Percentiles rank a stretch among this genome's conserved stretches.
Conservation (phyloP, 1,140 invertebrate genomes). For the Drosophila repletoides region DNA sequence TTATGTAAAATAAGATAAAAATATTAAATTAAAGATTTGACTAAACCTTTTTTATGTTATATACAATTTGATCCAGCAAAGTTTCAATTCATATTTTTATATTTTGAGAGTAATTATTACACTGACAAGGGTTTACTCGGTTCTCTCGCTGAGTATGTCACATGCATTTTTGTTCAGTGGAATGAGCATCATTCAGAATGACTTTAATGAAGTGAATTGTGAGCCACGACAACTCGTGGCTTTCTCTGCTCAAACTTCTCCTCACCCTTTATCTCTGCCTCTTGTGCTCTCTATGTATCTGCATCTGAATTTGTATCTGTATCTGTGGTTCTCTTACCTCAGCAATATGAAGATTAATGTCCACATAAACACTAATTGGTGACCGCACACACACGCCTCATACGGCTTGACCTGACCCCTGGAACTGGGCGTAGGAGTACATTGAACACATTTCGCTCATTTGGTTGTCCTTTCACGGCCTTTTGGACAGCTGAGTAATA, state of each 20-base stretch:
- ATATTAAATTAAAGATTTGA: no score
- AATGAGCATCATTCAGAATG: no score
- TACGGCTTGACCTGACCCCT: neutral
- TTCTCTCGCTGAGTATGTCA: no score
- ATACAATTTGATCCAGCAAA: no score
- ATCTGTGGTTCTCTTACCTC: neutral
- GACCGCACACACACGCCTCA: constrained; percentile 16
- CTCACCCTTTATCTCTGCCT: neutral
- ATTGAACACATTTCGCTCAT: neutral
- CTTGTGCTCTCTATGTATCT: neutral
- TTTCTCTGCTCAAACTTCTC: neutral
- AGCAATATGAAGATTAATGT: constrained; percentile 19
- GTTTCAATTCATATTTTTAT: no score
- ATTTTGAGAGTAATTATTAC: no score
- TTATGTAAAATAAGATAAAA: no score
- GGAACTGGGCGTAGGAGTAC: neutral
- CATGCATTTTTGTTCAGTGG: no score
- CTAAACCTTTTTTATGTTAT: no score
- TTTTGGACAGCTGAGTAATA: constrained; percentile 56
- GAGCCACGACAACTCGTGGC: neutral
- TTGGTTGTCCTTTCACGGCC: constrained; percentile 37
- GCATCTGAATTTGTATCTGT: neutral
- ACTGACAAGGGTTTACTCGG: no score
- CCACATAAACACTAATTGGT: constrained; percentile 46
- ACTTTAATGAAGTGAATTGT: neutral